Percentiles rank a stretch among this genome's conserved stretches.
Conservation (phyloP, 2,113 vertebrate genomes). For the Cariama cristata region DNA sequence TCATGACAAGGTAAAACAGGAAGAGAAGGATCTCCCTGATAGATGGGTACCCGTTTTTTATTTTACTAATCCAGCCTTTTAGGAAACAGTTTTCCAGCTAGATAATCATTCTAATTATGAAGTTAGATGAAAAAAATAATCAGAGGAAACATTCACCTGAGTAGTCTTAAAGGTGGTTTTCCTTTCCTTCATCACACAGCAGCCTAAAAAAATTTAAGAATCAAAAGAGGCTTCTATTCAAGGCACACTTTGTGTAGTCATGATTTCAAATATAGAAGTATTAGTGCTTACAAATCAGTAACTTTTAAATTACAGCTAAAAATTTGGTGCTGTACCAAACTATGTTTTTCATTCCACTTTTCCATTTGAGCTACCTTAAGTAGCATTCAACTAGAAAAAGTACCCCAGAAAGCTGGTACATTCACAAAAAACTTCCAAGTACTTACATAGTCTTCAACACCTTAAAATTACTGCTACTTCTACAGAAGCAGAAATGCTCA, state of each 20-base stretch:
- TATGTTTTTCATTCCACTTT: not conserved
- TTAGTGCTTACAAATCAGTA: not conserved
- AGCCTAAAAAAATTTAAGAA: not conserved
- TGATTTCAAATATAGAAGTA: not conserved
- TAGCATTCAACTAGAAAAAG: not conserved
- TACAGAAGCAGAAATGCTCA: not conserved
- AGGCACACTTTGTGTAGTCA: not conserved
- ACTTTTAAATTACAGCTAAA: not conserved
- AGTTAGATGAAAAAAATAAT: not conserved
- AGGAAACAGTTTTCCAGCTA: not conserved
- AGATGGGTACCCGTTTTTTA: accelerated
- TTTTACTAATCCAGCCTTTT: not conserved
- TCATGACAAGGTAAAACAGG: not conserved
- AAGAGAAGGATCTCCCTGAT: not conserved
- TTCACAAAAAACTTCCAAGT: not conserved
- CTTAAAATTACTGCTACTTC: not conserved
- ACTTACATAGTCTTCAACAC: not conserved
- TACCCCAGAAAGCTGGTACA: not conserved
- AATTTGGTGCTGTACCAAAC: not conserved
- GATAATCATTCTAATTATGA: not conserved
- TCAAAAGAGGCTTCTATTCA: not conserved
- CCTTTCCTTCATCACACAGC: not conserved
- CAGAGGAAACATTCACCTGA: not conserved
- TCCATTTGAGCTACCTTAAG: not conserved
- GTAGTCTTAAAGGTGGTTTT: not conserved